A percentile compares a stretch with the other conserved stretches of the same genome.
These are phyloP conservation scores for Helicoverpa armigera DNA, from an alignment of 1,140 invertebrate species.

Conservation along the genomic window DNA sequence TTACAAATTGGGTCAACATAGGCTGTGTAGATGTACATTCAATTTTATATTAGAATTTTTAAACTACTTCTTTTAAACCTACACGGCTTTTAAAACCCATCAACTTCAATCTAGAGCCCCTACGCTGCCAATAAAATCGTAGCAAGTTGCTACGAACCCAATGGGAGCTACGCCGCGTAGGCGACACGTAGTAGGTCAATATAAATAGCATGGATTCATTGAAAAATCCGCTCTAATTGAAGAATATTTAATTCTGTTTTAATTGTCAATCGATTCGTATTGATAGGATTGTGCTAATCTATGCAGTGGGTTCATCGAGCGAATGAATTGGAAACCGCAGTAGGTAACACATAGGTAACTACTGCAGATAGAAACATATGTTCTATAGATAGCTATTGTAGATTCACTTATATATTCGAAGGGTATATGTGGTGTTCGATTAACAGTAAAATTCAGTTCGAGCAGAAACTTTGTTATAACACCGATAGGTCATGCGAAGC, in stretches of 20 bases:
- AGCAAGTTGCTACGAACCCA: constrained; percentile 4
- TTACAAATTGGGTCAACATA: no score
- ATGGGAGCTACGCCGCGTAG: background rate
- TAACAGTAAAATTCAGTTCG: background rate
- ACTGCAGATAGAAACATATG: background rate
- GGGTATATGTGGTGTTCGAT: background rate
- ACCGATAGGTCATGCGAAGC: constrained; percentile 1
- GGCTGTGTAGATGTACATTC: background rate
- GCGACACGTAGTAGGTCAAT: background rate
- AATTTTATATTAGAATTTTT: background rate
- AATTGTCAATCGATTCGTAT: background rate
- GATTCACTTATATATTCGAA: background rate
- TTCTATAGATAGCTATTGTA: background rate
- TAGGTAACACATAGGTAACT: background rate
- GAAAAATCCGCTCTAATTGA: background rate
- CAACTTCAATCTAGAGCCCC: background rate
- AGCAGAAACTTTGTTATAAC: constrained; percentile 12
- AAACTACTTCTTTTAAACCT: background rate
- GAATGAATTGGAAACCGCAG: background rate
- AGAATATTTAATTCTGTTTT: constrained; percentile 1
- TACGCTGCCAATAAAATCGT: background rate
- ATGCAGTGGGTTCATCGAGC: background rate
- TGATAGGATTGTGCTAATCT: background rate
- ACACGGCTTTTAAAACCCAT: background rate
- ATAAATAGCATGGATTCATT: constrained; percentile 11